These are phyloP conservation scores for Trochalopteron elliotii DNA, from an alignment of 2,113 vertebrate genomes.

Conservation along the genomic window DNA sequence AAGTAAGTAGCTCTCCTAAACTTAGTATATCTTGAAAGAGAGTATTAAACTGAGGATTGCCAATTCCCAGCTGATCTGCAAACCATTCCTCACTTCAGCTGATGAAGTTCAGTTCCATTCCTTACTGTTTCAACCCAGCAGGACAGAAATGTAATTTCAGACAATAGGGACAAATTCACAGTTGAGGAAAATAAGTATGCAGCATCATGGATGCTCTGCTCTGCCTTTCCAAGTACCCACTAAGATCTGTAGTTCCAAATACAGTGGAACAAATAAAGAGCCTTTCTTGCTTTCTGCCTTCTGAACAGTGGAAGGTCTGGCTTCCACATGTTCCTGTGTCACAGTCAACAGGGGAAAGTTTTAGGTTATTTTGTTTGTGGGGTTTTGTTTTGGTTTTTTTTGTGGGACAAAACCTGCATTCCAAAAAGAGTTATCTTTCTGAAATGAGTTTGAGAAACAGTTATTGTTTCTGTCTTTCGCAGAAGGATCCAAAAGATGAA, in stretches of 20 bases:
- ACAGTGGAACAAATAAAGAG: background rate
- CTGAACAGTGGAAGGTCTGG: background rate
- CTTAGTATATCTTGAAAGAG: background rate
- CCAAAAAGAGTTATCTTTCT: background rate
- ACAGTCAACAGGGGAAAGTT: background rate
- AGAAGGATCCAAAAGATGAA: background rate
- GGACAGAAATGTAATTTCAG: background rate
- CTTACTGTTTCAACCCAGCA: background rate
- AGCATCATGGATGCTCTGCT: background rate
- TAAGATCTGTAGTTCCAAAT: background rate
- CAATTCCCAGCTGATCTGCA: slow-evolving; percentile 1
- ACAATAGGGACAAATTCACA: background rate
- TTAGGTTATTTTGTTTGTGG: background rate
- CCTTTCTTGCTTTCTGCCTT: background rate
- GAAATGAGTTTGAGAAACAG: background rate
- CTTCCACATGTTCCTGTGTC: background rate
- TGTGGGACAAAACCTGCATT: background rate
- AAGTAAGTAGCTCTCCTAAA: slow-evolving; percentile 21
- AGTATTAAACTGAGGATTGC: background rate
- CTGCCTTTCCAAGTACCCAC: background rate
- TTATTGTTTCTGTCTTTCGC: background rate
- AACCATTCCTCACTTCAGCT: background rate
- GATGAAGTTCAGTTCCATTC: background rate
- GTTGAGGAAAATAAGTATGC: background rate
- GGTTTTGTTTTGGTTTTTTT: background rate